A percentile compares a stretch with the other conserved stretches of the same genome.
Conservation (phyloP, 2,888 invertebrate genomes). For the Drosophila bunnanda region DNA sequence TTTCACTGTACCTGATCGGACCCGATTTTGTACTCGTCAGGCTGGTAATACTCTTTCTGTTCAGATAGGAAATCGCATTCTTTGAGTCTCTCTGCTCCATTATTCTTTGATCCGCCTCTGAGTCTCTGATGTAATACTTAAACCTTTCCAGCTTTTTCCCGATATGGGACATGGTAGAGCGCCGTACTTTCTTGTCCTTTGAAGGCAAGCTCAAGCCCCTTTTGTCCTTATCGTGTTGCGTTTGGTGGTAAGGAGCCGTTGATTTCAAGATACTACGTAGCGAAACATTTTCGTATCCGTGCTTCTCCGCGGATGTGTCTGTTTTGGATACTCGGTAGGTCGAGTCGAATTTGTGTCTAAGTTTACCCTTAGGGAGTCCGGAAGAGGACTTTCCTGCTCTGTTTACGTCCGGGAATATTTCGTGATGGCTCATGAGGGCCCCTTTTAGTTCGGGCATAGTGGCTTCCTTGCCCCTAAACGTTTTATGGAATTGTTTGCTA, state of each 20-base stretch:
- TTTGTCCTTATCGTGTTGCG: not conserved
- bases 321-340: not conserved
- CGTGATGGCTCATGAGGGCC: not conserved
- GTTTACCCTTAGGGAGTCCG: not conserved
- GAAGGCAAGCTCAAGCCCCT: no score
- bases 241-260: not conserved
- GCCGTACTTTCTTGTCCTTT: no score
- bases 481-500: not conserved
- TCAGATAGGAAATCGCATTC: slow-evolving; percentile 4
- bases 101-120: slow-evolving; percentile 19
- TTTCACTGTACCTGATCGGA: not conserved
- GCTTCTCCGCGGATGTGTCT: no score
- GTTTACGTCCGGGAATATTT: not conserved
- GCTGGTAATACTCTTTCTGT: not conserved
- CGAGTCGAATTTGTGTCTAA: not conserved
- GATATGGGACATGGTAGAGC: no score
- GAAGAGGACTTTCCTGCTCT: not conserved
- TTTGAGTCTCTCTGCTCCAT: not conserved
- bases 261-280: not conserved
- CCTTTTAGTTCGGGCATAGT: not conserved
- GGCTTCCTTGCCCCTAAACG: not conserved
- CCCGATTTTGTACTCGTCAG: not conserved
- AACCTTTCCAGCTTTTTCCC: not conserved
- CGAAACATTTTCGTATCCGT: not conserved
- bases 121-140: slow-evolving; percentile 7